These are phyloP conservation scores for Resseliella maxima DNA, from an alignment of 2,888 invertebrate species.

Conservation along the genomic window DNA sequence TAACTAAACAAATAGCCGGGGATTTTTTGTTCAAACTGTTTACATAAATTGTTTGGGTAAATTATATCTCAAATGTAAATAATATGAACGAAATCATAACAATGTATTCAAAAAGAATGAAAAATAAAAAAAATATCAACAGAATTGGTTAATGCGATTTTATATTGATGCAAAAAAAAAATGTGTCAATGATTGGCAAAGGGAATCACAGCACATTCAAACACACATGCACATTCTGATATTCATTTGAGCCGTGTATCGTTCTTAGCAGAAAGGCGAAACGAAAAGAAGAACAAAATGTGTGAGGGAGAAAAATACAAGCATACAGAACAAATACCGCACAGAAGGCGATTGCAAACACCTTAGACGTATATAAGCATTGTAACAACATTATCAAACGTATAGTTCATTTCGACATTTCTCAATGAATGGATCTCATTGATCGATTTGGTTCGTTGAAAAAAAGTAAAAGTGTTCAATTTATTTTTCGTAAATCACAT, in stretches of 20 bases:
- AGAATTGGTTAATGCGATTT: too few species aligned
- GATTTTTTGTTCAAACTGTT: too few species aligned
- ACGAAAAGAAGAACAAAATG: background rate
- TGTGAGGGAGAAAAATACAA: background rate
- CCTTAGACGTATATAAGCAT: constrained; percentile 27
- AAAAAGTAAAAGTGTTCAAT: constrained; percentile 27
- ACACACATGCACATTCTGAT: background rate
- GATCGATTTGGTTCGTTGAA: background rate
- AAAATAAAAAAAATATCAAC: too few species aligned
- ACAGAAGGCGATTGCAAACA: background rate
- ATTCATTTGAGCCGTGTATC: background rate
- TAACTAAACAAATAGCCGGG: too few species aligned
- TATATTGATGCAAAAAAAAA: too few species aligned
- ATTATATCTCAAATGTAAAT: background rate
- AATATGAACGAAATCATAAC: background rate
- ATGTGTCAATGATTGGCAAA: background rate
- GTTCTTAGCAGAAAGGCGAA: background rate
- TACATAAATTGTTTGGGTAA: too few species aligned
- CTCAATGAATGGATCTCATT: constrained; percentile 20
- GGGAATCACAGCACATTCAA: background rate
- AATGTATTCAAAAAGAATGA: background rate
- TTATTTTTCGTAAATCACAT: background rate
- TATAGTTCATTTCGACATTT: background rate
- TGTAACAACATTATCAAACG: background rate
- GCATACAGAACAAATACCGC: background rate